A percentile compares a stretch with the other conserved stretches of the same genome.
phyloP scores from a whole-genome alignment of 2,113 vertebrate genomes.

The Grus americana region DNA sequence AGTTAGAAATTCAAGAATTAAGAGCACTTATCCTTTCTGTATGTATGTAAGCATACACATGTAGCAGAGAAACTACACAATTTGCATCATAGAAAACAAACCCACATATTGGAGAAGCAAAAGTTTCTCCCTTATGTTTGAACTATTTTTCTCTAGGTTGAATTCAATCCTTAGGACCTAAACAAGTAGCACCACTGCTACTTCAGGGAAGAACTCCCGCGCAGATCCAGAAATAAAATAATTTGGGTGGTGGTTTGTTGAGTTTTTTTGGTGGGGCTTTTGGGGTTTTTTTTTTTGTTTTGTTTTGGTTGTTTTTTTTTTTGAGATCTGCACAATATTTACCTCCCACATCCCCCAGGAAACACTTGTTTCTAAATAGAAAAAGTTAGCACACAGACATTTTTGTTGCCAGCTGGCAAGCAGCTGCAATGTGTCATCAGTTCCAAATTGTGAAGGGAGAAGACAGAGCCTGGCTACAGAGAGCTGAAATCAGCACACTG shows the following conservation, averaged over 20 bases:
- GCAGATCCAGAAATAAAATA: background rate
- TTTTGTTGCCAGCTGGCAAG: background rate
- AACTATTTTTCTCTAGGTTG: background rate
- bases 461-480: background rate
- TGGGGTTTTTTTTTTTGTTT: no score
- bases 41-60: fast-evolving
- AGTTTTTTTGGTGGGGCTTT: no score
- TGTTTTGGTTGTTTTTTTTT: no score
- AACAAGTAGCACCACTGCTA: background rate
- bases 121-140: background rate
- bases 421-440: background rate
- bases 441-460: background rate
- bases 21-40: background rate
- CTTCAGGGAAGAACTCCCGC: background rate
- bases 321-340: background rate
- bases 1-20: background rate
- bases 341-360: background rate
- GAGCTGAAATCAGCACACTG: background rate
- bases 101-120: background rate
- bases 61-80: background rate
- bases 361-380: background rate
- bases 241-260: no score
- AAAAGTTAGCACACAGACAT: background rate
- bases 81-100: background rate
- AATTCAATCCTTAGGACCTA: background rate